Base-by-base conservation (phyloP, 2,888 invertebrate genomes). In the Lasioglossum malachurum region DNA sequence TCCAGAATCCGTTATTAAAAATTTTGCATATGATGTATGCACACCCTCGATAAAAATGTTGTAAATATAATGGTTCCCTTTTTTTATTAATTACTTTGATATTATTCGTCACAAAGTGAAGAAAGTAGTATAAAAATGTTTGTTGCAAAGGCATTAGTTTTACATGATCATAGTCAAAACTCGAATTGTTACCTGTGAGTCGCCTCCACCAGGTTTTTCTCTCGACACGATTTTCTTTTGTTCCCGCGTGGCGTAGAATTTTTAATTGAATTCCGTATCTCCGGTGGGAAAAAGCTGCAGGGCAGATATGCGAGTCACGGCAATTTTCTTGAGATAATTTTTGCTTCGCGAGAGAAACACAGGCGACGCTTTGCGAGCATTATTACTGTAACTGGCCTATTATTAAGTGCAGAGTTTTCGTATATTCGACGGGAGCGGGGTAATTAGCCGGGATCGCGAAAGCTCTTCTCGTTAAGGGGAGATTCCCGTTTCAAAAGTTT, bases 231-330 rank as follows among this genome's bases (percentile, higher is more conserved):
- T 57, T 72, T 35, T 64, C 23, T 27, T 41, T 19, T 27, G 16
- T 2, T 23, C 2, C 19, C 35, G 31, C 7, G 3, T n/a, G 12
- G 49, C n/a, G 31, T 44, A 44, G 53, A 27, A 44, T 78, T 49
- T 60, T 82, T 78, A 78, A 82, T 78, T 78, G 64, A 27, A 78
- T 73, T 78, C 31, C 31, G 67, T 38, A 72, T 77, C 72, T 46
- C 8, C n/a, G n/a, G n/a, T 16, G 64, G 64, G n/a, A 49, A 49
- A 19, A n/a, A 69, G 49, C n/a, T 27, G 67, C 75, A 10, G 44
- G 49, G 31, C 74, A 74, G 67, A 49, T 74, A 80, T 53, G 44
- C 82, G 16, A 67, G 27, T 7, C 49, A 27, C 49, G 31, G 78
- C 10, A 53, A 78, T 74, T 78, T 69, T 31, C 82, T 67, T 41